Evolutionary conservation across 1,140 invertebrate genomes (phyloP).

Genomic region (Panulirus ornatus): DNA sequence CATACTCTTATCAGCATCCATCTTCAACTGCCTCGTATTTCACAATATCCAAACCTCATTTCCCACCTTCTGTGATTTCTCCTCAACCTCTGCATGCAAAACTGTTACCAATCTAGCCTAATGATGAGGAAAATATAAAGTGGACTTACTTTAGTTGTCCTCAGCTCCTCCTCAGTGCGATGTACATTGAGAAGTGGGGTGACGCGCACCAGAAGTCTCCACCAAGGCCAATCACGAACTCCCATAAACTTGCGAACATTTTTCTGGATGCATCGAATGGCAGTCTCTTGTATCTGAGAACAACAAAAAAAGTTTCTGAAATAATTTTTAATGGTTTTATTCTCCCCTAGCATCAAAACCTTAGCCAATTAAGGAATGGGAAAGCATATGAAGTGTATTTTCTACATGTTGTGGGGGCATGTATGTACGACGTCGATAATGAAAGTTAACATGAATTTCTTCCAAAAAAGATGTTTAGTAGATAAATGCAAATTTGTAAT

Average conservation of each 20-base stretch:
- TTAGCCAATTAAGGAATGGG: too few relatives aligned
- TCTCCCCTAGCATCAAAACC: too few relatives aligned
- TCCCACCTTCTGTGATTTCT: too few relatives aligned
- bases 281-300: constrained; percentile 87
- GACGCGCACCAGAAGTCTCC: constrained; percentile 93
- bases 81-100: too few relatives aligned
- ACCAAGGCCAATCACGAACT: constrained; percentile 96
- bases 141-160: constrained; percentile 84
- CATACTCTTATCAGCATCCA: too few relatives aligned
- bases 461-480: not conserved
- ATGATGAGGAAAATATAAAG: too few relatives aligned
- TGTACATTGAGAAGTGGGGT: constrained; percentile 94
- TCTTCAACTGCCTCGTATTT: too few relatives aligned
- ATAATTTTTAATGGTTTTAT: too few relatives aligned
- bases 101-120: too few relatives aligned
- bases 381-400: not conserved
- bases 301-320: too few relatives aligned
- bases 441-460: too few relatives aligned
- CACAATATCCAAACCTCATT: too few relatives aligned
- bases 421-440: not conserved
- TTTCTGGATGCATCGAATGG: constrained; percentile 91
- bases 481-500: not conserved
- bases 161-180: constrained; percentile 93
- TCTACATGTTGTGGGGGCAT: not conserved
- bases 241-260: constrained; percentile 94